phyloP scores from a whole-genome alignment of 2,888 invertebrate species.

The Petrophora chlorosata region DNA sequence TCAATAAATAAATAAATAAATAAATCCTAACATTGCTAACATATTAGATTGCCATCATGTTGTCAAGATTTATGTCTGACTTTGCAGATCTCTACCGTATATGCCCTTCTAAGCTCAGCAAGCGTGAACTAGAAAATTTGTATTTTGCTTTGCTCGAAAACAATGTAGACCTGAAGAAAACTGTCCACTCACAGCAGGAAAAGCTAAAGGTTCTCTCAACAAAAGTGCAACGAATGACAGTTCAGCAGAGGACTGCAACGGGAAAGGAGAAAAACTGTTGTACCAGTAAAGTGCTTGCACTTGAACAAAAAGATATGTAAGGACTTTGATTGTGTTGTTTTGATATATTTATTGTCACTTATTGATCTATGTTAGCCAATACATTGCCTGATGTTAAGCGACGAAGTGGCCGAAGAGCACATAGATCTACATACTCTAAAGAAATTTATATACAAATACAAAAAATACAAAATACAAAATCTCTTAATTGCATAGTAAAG shows the following conservation, averaged over 20 bases:
- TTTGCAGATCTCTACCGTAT: slow-evolving; percentile 52
- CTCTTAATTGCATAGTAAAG: too few species aligned
- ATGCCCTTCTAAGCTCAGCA: slow-evolving; percentile 81
- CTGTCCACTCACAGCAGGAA: slow-evolving; percentile 85
- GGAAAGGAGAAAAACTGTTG: slow-evolving; percentile 58
- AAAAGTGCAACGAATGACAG: slow-evolving; percentile 57
- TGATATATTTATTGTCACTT: too few species aligned
- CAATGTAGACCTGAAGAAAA: slow-evolving; percentile 84
- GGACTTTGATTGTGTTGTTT: too few species aligned
- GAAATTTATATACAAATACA: too few species aligned
- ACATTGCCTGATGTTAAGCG: too few species aligned
- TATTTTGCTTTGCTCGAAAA: slow-evolving; percentile 85
- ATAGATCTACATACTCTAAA: too few species aligned
- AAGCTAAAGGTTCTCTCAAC: slow-evolving; percentile 60
- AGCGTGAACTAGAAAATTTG: slow-evolving; percentile 86
- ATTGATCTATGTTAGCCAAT: too few species aligned
- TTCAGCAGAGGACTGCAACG: slow-evolving; percentile 43
- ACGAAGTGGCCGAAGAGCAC: too few species aligned
- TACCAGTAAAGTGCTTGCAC: slow-evolving; percentile 49
- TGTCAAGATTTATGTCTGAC: background rate
- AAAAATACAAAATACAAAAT: too few species aligned
- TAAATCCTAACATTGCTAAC: too few species aligned
- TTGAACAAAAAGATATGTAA: slow-evolving; percentile 66
- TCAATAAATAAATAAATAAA: too few species aligned
- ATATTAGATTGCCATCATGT: too few species aligned